Conservation (phyloP, 2,113 vertebrate genomes). For the Trogon melanurus region DNA sequence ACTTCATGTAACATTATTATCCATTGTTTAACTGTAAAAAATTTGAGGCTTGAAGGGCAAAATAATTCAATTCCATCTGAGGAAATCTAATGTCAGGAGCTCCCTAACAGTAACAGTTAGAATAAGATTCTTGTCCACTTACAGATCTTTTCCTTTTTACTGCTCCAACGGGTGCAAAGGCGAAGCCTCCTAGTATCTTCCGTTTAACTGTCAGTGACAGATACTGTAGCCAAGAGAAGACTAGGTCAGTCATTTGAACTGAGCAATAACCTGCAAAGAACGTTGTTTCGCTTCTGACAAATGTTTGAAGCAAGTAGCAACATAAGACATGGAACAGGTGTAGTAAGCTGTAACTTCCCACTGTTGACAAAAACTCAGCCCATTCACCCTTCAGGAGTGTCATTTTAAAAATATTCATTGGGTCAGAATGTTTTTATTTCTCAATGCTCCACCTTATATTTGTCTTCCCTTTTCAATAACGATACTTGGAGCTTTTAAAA, state of each 20-base stretch:
- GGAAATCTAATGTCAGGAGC: neutral
- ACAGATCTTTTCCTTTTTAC: neutral
- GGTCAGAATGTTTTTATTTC: neutral
- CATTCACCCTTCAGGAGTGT: neutral
- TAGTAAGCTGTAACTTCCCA: neutral
- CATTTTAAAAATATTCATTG: neutral
- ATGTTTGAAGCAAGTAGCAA: neutral
- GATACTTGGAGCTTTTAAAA: no score
- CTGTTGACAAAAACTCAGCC: neutral
- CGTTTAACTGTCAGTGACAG: neutral
- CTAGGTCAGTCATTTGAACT: neutral
- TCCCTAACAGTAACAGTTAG: neutral
- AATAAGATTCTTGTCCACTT: neutral
- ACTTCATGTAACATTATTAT: neutral
- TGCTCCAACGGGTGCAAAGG: neutral
- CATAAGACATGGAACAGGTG: neutral
- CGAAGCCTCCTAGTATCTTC: neutral
- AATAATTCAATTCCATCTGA: neutral
- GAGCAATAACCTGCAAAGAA: neutral
- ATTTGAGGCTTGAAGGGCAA: neutral
- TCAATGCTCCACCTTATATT: neutral
- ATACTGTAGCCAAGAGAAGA: neutral
- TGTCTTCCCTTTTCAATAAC: neutral
- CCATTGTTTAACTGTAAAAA: neutral
- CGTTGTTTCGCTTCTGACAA: neutral